A percentile compares a stretch with the other conserved stretches of the same genome.
Conservation (phyloP, 2,888 invertebrate species). For the Magallana nippona region DNA sequence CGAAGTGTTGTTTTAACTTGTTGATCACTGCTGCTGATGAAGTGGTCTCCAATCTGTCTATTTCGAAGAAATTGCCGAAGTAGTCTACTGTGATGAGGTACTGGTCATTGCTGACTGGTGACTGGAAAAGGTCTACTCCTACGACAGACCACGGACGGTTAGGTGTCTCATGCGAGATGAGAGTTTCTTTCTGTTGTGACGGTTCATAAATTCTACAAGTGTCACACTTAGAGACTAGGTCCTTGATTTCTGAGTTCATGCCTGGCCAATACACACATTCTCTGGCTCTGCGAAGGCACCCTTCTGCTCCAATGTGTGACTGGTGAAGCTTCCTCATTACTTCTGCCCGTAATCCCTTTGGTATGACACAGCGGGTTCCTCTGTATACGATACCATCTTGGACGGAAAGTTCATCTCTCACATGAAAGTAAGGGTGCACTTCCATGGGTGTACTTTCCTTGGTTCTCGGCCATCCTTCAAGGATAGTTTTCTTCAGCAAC, state of each 20-base stretch:
- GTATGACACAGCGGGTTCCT: conserved; percentile 43
- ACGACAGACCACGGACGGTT: conserved; percentile 49
- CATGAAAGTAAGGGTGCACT: too few species aligned
- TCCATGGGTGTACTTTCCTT: conserved; percentile 36
- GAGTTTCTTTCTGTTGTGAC: conserved; percentile 48
- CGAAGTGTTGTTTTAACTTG: conserved; percentile 33
- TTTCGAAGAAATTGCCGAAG: conserved; percentile 44
- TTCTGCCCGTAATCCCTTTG: conserved; percentile 31
- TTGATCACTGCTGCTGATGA: neutral
- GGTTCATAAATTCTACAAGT: conserved; percentile 41
- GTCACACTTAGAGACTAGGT: conserved; percentile 39
- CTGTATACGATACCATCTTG: too few species aligned
- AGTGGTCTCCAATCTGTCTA: conserved; percentile 43
- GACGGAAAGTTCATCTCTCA: too few species aligned
- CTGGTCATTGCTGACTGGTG: conserved; percentile 41
- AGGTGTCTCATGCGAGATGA: conserved; percentile 45
- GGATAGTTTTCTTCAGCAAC: conserved; percentile 38
- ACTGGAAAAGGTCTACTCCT: conserved; percentile 46
- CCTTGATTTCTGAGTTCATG: conserved; percentile 45
- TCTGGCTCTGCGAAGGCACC: conserved; percentile 47
- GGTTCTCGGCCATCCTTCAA: conserved; percentile 49
- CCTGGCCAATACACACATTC: conserved; percentile 50
- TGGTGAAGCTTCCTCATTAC: conserved; percentile 40
- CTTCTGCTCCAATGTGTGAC: conserved; percentile 49
- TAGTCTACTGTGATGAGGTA: conserved; percentile 54